phyloP scores from a whole-genome alignment of 2,797 vertebrate genomes.

The Myotis findleyi region DNA sequence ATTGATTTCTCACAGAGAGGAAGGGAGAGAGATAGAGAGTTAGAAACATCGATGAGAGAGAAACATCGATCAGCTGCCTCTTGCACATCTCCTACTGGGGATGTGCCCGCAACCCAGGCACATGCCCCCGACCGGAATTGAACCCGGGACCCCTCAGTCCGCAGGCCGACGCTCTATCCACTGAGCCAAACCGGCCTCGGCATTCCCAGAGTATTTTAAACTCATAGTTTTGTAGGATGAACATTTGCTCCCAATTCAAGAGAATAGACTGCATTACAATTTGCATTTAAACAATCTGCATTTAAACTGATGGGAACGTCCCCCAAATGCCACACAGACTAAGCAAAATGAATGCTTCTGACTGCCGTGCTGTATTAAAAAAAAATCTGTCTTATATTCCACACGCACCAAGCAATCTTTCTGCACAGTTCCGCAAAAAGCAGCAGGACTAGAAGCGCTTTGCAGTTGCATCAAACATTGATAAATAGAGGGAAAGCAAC shows the following conservation, averaged over 20 bases:
- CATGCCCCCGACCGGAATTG: too few species aligned
- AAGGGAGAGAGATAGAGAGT: too few species aligned
- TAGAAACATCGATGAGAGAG: too few species aligned
- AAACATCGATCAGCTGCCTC: too few species aligned
- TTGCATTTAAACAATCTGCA: constrained; percentile 43
- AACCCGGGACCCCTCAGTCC: too few species aligned
- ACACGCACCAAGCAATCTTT: background rate
- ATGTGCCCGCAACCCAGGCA: too few species aligned
- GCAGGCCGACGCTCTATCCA: too few species aligned
- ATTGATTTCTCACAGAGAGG: too few species aligned
- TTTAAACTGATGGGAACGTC: constrained; percentile 22
- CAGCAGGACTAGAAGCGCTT: constrained; percentile 14
- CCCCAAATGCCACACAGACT: constrained; percentile 66
- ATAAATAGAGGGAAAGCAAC: constrained; percentile 39
- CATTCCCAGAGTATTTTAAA: constrained; percentile 46
- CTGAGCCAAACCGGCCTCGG: too few species aligned
- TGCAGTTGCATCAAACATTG: constrained; percentile 20
- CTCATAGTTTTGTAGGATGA: constrained; percentile 66
- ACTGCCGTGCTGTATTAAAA: constrained; percentile 32
- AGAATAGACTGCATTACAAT: constrained; percentile 71
- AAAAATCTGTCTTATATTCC: constrained; percentile 62
- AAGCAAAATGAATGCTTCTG: constrained; percentile 71
- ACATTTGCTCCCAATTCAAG: constrained; percentile 79
- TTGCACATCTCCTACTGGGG: too few species aligned
- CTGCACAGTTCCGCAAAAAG: constrained; percentile 59